These are phyloP conservation scores for Heterodera carotae DNA, from an alignment of 1,140 invertebrate species.

Conservation along the genomic window DNA sequence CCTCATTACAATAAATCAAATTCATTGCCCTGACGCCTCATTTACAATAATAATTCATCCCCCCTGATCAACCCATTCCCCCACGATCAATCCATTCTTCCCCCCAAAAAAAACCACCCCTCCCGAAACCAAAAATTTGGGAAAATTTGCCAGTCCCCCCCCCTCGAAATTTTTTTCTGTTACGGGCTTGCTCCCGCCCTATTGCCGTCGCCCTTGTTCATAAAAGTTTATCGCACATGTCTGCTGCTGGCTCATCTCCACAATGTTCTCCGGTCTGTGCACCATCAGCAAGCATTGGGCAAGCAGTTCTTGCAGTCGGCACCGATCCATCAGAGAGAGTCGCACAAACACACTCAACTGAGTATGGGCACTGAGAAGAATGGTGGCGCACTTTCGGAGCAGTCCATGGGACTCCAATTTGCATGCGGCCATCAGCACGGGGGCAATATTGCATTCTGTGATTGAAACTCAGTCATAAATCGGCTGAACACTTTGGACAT, in stretches of 20 bases:
- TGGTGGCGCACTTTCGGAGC: slow-evolving; percentile 58
- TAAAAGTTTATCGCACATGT: no score
- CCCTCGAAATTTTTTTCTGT: no score
- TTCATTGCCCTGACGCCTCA: no score
- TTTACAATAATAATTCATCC: no score
- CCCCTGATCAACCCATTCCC: neutral
- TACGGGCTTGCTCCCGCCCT: no score
- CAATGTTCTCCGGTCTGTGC: slow-evolving; percentile 54
- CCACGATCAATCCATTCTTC: neutral
- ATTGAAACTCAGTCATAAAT: neutral
- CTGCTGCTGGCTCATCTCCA: slow-evolving; percentile 64
- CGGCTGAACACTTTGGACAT: neutral
- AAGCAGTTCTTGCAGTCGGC: slow-evolving; percentile 62
- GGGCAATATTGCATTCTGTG: slow-evolving; percentile 63
- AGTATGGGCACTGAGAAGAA: slow-evolving; percentile 58
- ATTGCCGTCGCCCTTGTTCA: no score
- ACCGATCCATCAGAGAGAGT: slow-evolving; percentile 61
- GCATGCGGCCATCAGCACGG: slow-evolving; percentile 64
- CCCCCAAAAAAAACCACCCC: no score
- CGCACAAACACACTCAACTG: slow-evolving; percentile 63
- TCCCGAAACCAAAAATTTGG: no score
- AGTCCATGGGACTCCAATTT: slow-evolving; percentile 65
- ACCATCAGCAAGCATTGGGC: slow-evolving; percentile 61
- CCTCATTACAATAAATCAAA: no score
- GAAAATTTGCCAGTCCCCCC: no score